These are phyloP conservation scores for Zelostemma sp. DNA, from an alignment of 1,140 invertebrate genomes.

Conservation along the genomic window DNA sequence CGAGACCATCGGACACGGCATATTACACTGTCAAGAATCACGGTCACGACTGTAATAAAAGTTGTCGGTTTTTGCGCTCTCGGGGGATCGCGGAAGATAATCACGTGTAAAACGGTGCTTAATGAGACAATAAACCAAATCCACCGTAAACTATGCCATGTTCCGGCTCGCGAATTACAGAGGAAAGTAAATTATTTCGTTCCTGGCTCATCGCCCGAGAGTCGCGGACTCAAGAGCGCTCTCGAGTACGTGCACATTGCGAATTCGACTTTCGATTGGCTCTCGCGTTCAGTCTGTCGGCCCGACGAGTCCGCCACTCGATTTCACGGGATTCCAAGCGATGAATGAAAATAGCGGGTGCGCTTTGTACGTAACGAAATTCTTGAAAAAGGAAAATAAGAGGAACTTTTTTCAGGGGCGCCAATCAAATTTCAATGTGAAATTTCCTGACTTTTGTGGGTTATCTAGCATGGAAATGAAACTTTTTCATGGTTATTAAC, in stretches of 20 bases:
- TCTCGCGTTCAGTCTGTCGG: neutral
- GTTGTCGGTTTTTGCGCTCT: neutral
- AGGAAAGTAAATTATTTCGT: slow-evolving; percentile 2
- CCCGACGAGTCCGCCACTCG: neutral
- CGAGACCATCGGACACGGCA: too few species aligned
- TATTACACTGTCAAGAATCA: neutral
- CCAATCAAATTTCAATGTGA: too few species aligned
- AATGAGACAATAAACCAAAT: slow-evolving; percentile 4
- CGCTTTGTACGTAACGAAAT: too few species aligned
- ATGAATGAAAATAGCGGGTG: slow-evolving; percentile 3
- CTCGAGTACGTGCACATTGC: neutral
- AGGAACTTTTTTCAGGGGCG: too few species aligned
- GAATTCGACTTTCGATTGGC: neutral
- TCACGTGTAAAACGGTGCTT: slow-evolving; percentile 1
- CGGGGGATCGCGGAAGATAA: neutral
- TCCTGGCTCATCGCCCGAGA: neutral
- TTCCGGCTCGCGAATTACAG: slow-evolving; percentile 3
- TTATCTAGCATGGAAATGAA: too few species aligned
- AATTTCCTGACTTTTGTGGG: too few species aligned
- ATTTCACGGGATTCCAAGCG: neutral
- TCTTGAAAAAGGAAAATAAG: too few species aligned
- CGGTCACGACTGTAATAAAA: neutral
- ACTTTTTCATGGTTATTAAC: too few species aligned
- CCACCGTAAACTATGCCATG: neutral
- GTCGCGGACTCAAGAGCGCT: neutral